These are phyloP conservation scores for Romanogobio albipinnatus DNA, from an alignment of 2,113 vertebrate genomes.

Conservation along the genomic window DNA sequence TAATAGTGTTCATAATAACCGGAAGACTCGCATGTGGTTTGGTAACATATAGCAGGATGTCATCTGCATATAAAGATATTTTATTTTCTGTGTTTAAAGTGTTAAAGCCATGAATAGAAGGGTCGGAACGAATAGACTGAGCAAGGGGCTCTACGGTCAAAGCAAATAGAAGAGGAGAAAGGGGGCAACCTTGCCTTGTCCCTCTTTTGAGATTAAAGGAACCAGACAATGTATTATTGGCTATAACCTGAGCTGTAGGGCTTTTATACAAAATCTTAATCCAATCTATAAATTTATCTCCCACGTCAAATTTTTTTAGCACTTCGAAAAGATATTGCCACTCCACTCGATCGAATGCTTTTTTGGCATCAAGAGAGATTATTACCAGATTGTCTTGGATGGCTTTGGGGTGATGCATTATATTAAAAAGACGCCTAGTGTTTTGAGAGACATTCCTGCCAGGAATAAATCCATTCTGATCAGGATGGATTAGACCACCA, in stretches of 20 bases:
- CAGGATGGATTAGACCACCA: neutral
- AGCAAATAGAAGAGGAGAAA: neutral
- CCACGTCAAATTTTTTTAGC: neutral
- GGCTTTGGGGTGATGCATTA: neutral
- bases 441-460: neutral
- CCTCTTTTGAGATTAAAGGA: neutral
- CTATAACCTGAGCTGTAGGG: constrained; percentile 6
- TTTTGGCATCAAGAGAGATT: neutral
- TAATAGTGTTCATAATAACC: no score
- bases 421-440: neutral
- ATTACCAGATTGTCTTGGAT: neutral
- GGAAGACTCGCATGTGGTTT: no score
- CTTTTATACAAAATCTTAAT: neutral
- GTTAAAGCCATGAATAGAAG: neutral
- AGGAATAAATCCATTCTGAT: neutral
- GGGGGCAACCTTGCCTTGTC: neutral
- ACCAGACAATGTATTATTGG: neutral
- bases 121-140: neutral
- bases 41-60: no score
- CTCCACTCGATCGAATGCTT: neutral
- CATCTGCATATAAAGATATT: constrained; percentile 11
- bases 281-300: neutral
- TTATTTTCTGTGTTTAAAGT: neutral
- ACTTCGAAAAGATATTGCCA: neutral
- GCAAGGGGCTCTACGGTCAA: neutral